A percentile compares a stretch with the other conserved stretches of the same genome.
Conservation (phyloP, 2,888 invertebrate genomes). For the Chymomyza procnemis region DNA sequence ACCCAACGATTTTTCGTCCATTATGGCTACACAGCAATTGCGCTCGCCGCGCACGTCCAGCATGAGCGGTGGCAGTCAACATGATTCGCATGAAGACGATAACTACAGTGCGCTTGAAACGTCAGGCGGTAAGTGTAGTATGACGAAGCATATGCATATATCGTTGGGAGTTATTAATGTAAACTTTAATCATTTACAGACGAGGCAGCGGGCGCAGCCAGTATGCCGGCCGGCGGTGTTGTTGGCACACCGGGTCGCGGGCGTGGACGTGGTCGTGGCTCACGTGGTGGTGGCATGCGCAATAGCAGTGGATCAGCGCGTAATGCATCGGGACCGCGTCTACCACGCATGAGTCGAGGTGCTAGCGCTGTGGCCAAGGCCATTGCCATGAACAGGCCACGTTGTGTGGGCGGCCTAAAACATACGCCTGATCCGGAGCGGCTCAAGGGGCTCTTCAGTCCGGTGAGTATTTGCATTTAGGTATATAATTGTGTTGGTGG, state of each 20-base stretch:
- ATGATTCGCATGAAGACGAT: slow-evolving; percentile 64
- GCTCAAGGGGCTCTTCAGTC: slow-evolving; percentile 75
- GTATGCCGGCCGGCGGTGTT: background rate
- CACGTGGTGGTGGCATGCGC: slow-evolving; percentile 42
- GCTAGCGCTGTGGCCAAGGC: slow-evolving; percentile 75
- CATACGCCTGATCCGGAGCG: slow-evolving; percentile 76
- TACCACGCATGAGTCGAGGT: slow-evolving; percentile 74
- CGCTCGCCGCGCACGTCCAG: slow-evolving; percentile 48
- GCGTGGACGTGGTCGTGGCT: slow-evolving; percentile 67
- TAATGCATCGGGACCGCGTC: slow-evolving; percentile 57
- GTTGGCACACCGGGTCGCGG: slow-evolving; percentile 46
- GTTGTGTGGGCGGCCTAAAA: slow-evolving; percentile 76
- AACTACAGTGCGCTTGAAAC: slow-evolving; percentile 61
- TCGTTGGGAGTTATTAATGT: no score
- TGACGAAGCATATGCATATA: no score
- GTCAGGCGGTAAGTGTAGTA: slow-evolving; percentile 73
- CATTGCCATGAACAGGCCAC: slow-evolving; percentile 71
- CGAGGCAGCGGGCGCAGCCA: slow-evolving; percentile 35
- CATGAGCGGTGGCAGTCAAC: slow-evolving; percentile 52
- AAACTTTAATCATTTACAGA: slow-evolving; percentile 37
- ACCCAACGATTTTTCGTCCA: slow-evolving; percentile 77
- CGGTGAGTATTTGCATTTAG: no score
- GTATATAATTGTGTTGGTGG: no score
- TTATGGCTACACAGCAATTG: slow-evolving; percentile 72
- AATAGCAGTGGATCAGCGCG: slow-evolving; percentile 27